Percentiles rank a stretch among this genome's conserved stretches.
phyloP scores from a whole-genome alignment of 2,113 vertebrate species.

The Mus spicilegus region DNA sequence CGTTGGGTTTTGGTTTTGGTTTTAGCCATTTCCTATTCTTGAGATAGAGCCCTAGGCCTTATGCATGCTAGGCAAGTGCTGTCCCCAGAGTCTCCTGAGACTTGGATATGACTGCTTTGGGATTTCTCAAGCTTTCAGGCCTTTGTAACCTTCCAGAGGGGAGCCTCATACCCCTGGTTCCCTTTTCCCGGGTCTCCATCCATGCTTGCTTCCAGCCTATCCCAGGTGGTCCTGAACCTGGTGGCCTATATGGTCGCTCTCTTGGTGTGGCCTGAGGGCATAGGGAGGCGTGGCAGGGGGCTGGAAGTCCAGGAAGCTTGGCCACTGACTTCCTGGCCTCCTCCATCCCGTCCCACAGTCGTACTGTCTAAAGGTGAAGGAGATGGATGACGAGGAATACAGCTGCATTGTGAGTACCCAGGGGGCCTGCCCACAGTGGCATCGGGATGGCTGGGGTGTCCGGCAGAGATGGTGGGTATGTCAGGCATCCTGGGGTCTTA shows the following conservation, averaged over 20 bases:
- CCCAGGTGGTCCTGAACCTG: neutral
- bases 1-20: neutral
- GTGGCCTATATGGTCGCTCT: neutral
- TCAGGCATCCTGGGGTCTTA: neutral
- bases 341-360: constrained; percentile 87
- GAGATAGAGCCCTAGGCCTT: neutral
- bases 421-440: neutral
- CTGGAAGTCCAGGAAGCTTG: neutral
- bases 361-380: constrained; percentile 99
- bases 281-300: neutral
- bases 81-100: neutral
- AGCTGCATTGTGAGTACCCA: constrained; percentile 95
- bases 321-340: constrained; percentile 19
- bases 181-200: neutral
- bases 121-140: neutral
- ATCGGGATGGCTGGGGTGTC: accelerated
- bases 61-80: neutral
- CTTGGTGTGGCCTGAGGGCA: neutral
- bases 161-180: no score
- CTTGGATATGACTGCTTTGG: neutral
- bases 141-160: neutral
- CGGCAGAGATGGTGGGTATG: neutral
- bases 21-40: neutral
- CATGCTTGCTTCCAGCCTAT: neutral
- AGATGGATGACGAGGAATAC: constrained; percentile 99